phyloP scores from a whole-genome alignment of 2,888 invertebrate genomes.

The Trichacis sp. region DNA sequence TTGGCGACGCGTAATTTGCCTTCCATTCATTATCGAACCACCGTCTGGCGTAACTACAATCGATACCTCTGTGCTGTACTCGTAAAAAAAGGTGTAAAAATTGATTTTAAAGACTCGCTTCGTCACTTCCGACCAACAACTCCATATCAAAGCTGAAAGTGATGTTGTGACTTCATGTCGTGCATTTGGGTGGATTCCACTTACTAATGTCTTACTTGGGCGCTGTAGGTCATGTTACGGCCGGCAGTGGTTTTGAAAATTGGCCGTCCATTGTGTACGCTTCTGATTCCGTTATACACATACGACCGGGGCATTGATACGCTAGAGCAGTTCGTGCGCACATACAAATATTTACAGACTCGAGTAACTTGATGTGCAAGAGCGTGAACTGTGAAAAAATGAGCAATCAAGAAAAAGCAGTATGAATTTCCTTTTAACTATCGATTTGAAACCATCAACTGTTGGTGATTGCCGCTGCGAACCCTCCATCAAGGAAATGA shows the following conservation, averaged over 20 bases:
- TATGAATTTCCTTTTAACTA: too few relatives aligned
- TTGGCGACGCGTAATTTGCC: conserved; percentile 22
- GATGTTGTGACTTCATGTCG: conserved; percentile 15
- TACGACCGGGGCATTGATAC: conserved; percentile 38
- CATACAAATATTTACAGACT: conserved; percentile 31
- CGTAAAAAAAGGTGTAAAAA: conserved; percentile 2
- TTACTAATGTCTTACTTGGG: conserved; percentile 39
- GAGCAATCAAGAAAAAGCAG: too few relatives aligned
- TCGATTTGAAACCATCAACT: too few relatives aligned
- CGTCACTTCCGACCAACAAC: conserved; percentile 42
- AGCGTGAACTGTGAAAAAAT: background rate
- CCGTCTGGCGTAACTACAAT: conserved; percentile 36
- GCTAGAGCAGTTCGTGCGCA: conserved; percentile 38
- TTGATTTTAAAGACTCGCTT: conserved; percentile 19
- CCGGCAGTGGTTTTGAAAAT: conserved; percentile 44
- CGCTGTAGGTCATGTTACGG: conserved; percentile 43
- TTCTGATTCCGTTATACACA: conserved; percentile 39
- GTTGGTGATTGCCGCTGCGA: too few relatives aligned
- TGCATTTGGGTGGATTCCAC: conserved; percentile 51
- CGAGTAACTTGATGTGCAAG: conserved; percentile 9
- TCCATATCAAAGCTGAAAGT: conserved; percentile 34
- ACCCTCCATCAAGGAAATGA: too few relatives aligned
- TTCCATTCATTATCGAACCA: conserved; percentile 37
- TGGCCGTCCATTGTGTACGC: conserved; percentile 36
- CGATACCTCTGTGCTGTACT: conserved; percentile 9